These are phyloP conservation scores for Carapus acus DNA, from an alignment of 2,797 vertebrate species.

Conservation along the genomic window DNA sequence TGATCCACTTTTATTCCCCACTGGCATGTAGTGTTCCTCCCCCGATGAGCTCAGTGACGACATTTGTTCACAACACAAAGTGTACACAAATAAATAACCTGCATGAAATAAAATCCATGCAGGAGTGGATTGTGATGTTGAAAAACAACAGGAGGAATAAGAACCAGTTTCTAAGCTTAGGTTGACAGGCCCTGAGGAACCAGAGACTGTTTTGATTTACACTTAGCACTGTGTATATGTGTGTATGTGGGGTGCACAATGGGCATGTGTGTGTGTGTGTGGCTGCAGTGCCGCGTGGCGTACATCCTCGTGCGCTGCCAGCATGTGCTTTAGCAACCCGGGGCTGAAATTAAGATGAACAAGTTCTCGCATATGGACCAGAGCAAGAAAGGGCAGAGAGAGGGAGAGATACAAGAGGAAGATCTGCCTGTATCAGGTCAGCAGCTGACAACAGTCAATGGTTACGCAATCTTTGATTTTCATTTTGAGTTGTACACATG, in stretches of 20 bases:
- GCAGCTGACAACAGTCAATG: constrained; percentile 19
- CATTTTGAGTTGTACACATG: constrained; percentile 9
- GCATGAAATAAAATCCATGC: constrained; percentile 20
- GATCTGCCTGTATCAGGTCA: constrained; percentile 49
- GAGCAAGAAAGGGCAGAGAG: constrained; percentile 6
- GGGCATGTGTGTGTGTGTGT: constrained; percentile 22
- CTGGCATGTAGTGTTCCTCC: not conserved
- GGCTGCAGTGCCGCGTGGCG: constrained; percentile 20
- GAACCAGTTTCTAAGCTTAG: too few species aligned
- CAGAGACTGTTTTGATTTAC: not conserved
- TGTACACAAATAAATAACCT: not conserved
- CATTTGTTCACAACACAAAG: not conserved
- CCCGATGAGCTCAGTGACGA: constrained; percentile 14
- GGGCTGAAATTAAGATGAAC: constrained; percentile 50
- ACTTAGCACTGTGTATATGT: not conserved
- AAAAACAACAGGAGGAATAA: constrained; percentile 14
- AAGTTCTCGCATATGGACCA: constrained; percentile 51
- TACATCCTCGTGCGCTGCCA: constrained; percentile 35
- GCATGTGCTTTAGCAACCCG: constrained; percentile 50
- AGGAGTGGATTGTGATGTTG: constrained; percentile 9
- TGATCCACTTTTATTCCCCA: constrained; percentile 26
- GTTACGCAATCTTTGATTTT: constrained; percentile 38
- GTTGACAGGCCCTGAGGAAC: too few species aligned
- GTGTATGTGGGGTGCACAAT: constrained; percentile 3
- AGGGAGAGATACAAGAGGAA: constrained; percentile 5